A percentile compares a stretch with the other conserved stretches of the same genome.
These are phyloP conservation scores for Paedocypris micromegethes DNA, from an alignment of 2,797 vertebrate genomes.

Conservation along the genomic window DNA sequence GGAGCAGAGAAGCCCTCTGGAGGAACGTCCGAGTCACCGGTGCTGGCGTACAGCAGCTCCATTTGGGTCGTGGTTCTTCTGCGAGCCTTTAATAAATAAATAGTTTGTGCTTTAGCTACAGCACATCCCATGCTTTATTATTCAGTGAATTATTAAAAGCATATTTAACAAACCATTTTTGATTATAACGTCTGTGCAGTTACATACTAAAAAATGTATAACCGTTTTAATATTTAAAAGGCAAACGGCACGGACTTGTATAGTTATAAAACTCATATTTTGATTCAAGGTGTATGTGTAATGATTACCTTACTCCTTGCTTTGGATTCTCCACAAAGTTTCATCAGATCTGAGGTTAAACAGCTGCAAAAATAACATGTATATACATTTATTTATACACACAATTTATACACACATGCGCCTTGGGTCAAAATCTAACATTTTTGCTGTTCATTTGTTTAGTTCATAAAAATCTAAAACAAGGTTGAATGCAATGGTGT, in stretches of 20 bases:
- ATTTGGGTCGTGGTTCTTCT: slow-evolving; percentile 93
- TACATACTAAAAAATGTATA: no score
- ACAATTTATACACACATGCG: not conserved
- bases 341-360: slow-evolving; percentile 88
- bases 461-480: no score
- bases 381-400: not conserved
- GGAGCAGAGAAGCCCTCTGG: slow-evolving; percentile 72
- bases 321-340: slow-evolving; percentile 88
- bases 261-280: not conserved
- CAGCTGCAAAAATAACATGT: slow-evolving; percentile 67
- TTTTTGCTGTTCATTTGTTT: no score
- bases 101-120: not conserved
- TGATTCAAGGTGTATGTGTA: not conserved
- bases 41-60: slow-evolving; percentile 91
- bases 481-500: not conserved
- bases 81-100: slow-evolving; percentile 71
- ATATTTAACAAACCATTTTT: no score
- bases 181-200: no score
- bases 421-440: no score
- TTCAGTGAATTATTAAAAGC: not conserved
- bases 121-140: not conserved
- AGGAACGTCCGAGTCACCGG: slow-evolving; percentile 72
- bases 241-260: no score
- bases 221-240: no score
- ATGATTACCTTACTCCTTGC: slow-evolving; percentile 84